Base-by-base conservation (phyloP, 1,140 invertebrate species). In the Drosophila pruinosa region DNA sequence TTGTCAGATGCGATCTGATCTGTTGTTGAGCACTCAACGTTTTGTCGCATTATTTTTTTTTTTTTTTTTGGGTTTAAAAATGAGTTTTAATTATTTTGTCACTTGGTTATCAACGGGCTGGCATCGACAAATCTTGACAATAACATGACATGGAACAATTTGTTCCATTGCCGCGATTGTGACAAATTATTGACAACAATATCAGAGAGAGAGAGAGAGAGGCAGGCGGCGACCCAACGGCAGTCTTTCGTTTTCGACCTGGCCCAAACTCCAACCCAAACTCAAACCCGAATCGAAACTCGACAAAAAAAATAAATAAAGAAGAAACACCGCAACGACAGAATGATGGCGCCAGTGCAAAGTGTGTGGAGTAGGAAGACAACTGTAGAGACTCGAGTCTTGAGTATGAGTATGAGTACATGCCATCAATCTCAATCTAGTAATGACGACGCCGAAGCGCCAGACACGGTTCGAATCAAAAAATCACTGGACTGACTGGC, bases 151-250 rank as follows among this genome's bases (percentile, higher is more conserved):
- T 86, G 71, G 62, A 82, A 90, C 69, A 90, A 89, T 89, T 89
- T 88, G 78, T 83, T 69, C 61, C 77, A 78, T 77, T 83, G 79
- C 74, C 67, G 78, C 82, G 78, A 81, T 82, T 82, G 89, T 90
- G 89, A 90, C 89, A 90, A 90, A 90, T 90, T 90, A 90, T 90
- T 85, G 73, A 83, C 78, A 82, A 89, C 54, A 88, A 86, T 88
- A 88, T 76, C 77, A 65, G 61, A 39, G 31, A 22, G 17, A 8
- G 24, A 14, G 14, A 15, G 56, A 19, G 28, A 43, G 36, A 48
- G 53, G 26, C n/a, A n/a, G n/a, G n/a, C n/a, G 24, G 47, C 38
- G 45, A 36, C 28, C 36, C 58, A 57, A 53, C 19, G 31, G 43
- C 68, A 17, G 34, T 34, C 31, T 14, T 54, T 45, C 24, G 38